phyloP scores from a whole-genome alignment of 2,888 invertebrate genomes.

The Drosophila mimetica region DNA sequence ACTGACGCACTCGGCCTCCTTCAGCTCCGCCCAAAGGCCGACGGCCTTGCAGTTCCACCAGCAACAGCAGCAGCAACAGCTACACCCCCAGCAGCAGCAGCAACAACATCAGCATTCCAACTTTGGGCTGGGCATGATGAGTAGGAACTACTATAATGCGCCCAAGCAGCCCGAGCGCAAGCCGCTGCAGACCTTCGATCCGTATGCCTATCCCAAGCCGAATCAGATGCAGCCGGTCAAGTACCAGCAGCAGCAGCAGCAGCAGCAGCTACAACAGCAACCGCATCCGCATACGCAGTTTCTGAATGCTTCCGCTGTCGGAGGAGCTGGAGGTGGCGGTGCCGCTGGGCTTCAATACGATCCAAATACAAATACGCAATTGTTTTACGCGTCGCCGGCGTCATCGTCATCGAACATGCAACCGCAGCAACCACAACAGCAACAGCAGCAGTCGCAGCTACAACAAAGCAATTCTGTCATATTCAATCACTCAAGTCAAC shows the following conservation, averaged over 20 bases:
- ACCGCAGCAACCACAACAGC: slow-evolving; percentile 60
- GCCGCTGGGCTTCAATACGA: slow-evolving; percentile 65
- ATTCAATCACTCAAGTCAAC: slow-evolving; percentile 71
- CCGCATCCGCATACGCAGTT: slow-evolving; percentile 80
- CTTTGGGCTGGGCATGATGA: slow-evolving; percentile 71
- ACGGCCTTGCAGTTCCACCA: slow-evolving; percentile 61
- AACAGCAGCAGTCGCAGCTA: slow-evolving; percentile 55
- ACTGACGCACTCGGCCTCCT: slow-evolving; percentile 81
- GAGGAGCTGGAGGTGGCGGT: slow-evolving; percentile 26
- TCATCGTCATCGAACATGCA: slow-evolving; percentile 57
- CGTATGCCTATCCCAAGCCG: slow-evolving; percentile 82
- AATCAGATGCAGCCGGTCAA: slow-evolving; percentile 66
- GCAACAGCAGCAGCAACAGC: slow-evolving; percentile 51
- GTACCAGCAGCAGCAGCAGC: slow-evolving; percentile 56
- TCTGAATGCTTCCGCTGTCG: slow-evolving; percentile 63
- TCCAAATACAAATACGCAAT: slow-evolving; percentile 76
- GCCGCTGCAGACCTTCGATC: slow-evolving; percentile 82
- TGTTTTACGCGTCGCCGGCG: slow-evolving; percentile 64
- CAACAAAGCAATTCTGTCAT: slow-evolving; percentile 82
- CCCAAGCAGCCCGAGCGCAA: slow-evolving; percentile 76
- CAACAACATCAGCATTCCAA: slow-evolving; percentile 51
- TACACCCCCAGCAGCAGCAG: slow-evolving; percentile 44
- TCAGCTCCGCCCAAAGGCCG: slow-evolving; percentile 79
- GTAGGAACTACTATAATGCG: slow-evolving; percentile 71
- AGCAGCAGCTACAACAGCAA: slow-evolving; percentile 41